Conservation (phyloP, 2,113 vertebrate genomes). For the Ancistrus triradiatus region DNA sequence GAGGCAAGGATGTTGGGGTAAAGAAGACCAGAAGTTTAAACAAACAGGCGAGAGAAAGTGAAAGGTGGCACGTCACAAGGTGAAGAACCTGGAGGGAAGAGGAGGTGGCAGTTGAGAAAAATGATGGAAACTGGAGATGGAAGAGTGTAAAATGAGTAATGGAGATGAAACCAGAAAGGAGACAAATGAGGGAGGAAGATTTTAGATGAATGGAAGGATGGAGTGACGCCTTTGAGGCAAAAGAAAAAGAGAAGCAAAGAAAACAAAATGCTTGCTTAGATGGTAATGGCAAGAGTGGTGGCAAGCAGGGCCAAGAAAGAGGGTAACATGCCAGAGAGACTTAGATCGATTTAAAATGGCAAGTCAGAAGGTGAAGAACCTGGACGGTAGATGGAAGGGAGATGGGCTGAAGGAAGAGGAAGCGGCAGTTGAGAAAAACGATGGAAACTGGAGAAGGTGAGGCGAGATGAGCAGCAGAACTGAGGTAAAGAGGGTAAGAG, state of each 20-base stretch:
- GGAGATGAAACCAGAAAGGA: too few relatives aligned
- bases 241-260: too few relatives aligned
- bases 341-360: neutral
- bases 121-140: too few relatives aligned
- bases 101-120: neutral
- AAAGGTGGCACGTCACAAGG: too few relatives aligned
- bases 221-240: too few relatives aligned
- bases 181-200: neutral
- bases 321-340: slow-evolving; percentile 14
- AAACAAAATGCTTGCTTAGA: too few relatives aligned
- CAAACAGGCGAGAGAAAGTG: slow-evolving; percentile 6
- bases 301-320: neutral
- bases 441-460: too few relatives aligned
- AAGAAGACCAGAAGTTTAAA: too few relatives aligned
- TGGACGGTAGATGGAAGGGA: neutral
- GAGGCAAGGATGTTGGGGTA: too few relatives aligned
- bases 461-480: too few relatives aligned
- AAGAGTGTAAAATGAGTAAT: too few relatives aligned
- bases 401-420: neutral
- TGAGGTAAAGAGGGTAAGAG: neutral
- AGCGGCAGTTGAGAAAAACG: neutral
- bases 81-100: neutral
- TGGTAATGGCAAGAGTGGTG: neutral
- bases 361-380: neutral
- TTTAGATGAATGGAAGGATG: too few relatives aligned